Evolutionary conservation across 1,140 invertebrate species (phyloP).

Genomic region (Penaeus chinensis): DNA sequence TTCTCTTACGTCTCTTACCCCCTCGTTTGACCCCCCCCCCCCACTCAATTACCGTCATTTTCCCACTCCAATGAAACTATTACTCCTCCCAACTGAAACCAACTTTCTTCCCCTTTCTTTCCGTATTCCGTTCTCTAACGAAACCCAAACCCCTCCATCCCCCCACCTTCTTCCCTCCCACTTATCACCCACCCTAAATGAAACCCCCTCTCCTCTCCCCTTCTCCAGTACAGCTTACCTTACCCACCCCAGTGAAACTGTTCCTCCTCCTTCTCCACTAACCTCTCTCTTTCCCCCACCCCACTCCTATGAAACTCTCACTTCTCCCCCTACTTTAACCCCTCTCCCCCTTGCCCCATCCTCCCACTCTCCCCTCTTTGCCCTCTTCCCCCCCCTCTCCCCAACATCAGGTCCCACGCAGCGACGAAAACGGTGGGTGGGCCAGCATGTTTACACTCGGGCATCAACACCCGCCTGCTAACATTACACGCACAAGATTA

Average conservation of each 20-base stretch:
- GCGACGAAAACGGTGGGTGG: slow-evolving; percentile 6
- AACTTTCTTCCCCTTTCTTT: too few species aligned
- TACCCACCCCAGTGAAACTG: neutral
- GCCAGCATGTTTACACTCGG: slow-evolving; percentile 37
- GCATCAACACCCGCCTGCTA: slow-evolving; percentile 51
- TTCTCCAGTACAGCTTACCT: neutral
- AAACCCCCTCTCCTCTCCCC: too few species aligned
- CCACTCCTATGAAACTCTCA: slow-evolving; percentile 2
- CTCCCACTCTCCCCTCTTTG: too few species aligned
- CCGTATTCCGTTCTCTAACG: neutral
- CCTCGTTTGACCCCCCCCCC: neutral
- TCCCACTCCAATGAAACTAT: too few species aligned
- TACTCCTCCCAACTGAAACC: neutral
- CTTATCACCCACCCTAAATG: neutral
- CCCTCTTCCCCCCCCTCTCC: too few species aligned
- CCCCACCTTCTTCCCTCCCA: too few species aligned
- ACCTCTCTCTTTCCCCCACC: neutral
- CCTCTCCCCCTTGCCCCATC: too few species aligned
- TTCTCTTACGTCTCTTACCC: neutral
- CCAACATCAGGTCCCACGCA: too few species aligned
- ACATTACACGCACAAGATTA: slow-evolving; percentile 58
- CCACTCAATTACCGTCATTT: too few species aligned
- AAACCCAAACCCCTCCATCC: neutral
- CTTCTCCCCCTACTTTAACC: neutral
- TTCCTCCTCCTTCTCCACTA: neutral